Evolutionary conservation across 1,140 invertebrate species (phyloP), one percentile per base, ranked within the genome.

Genomic region (Platyscapa corneri): DNA sequence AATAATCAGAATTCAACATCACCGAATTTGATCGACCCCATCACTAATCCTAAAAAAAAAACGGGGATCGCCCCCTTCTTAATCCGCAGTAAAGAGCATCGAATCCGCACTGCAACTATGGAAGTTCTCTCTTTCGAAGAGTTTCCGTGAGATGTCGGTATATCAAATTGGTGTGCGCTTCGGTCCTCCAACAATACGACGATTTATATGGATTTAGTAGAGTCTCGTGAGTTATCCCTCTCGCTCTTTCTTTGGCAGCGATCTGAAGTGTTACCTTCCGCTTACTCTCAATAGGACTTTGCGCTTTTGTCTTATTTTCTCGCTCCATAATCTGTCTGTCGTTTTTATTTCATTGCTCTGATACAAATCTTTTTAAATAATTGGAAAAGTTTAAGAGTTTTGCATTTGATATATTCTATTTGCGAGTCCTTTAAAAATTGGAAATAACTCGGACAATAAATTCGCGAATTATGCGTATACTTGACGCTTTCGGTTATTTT

Each of bases 181-280:
- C 89, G 85, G 88, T 86, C 88, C 87, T 88, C 90, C 88, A 90
- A 93, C 92, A 93, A 92, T 93, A 92, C 90, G 90, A 92, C 92
- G 92, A 93, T 93, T 93, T 93, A 92, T 93, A 93, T 93, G 91
- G 92, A 92, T 93, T 92, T 93, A 88, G 89, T 86, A 84, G 89
- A 90, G 89, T 91, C 91, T 91, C 92, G 89, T 90, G 86, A 88
- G 87, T 91, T 89, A 87, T 87, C 89, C 91, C 91, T 91, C 92
- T 90, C 89, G 89, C 91, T 78, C 83, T 84, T 78, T 84, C 76
- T 84, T 91, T 89, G 89, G 87, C 83, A 89, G 87, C 88, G 88
- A 89, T 88, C 89, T 90, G 89, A 88, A 92, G 91, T 92, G 91
- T 92, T 92, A 92, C 91, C 91, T 93, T 92, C 92, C 90, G 90